These are phyloP conservation scores for Eulemur albifrons DNA, from an alignment of 2,797 vertebrate genomes.

Conservation along the genomic window DNA sequence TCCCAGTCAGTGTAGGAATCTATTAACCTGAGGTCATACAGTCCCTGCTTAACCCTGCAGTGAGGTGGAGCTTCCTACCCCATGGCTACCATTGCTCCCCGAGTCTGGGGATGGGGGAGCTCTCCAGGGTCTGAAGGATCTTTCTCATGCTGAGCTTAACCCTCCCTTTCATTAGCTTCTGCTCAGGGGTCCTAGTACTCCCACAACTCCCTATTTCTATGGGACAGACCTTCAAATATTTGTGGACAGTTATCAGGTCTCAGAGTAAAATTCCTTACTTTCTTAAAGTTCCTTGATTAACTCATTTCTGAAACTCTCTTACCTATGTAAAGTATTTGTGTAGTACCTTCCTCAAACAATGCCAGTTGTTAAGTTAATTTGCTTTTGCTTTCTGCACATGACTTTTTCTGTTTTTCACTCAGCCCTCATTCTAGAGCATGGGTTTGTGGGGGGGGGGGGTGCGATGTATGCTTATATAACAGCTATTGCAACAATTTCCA, in stretches of 20 bases:
- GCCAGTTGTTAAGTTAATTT: background rate
- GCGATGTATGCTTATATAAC: background rate
- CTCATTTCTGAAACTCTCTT: constrained; percentile 3
- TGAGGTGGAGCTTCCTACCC: background rate
- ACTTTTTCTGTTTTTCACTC: background rate
- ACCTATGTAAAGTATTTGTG: background rate
- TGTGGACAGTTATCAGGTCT: background rate
- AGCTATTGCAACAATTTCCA: background rate
- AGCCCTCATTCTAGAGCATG: background rate
- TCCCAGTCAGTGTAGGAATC: background rate
- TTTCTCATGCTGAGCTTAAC: background rate
- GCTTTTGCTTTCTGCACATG: background rate
- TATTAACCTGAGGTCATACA: background rate
- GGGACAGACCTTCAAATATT: background rate
- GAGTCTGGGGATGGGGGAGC: background rate
- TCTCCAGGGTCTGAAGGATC: background rate
- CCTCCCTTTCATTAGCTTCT: background rate
- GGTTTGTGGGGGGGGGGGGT: background rate
- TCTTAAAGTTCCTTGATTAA: background rate
- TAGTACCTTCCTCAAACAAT: background rate
- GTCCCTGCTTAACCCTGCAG: background rate
- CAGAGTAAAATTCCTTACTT: background rate
- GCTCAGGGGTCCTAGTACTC: background rate
- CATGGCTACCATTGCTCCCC: background rate
- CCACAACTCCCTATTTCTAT: background rate